Conservation (phyloP, 2,113 vertebrate species). For the Capricornis sumatraensis region DNA sequence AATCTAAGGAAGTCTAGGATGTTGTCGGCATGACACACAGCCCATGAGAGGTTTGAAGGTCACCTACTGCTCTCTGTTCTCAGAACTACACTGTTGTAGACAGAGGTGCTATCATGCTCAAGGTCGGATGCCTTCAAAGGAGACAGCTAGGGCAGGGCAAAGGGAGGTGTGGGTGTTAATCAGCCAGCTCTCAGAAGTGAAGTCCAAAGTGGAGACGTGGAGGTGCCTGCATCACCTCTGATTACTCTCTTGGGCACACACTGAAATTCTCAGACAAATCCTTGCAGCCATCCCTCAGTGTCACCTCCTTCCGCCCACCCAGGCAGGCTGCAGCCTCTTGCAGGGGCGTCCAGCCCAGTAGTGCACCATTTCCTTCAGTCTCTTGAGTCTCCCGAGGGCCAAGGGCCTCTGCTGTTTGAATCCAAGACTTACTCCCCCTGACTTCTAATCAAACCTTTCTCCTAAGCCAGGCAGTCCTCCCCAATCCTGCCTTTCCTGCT, state of each 20-base stretch:
- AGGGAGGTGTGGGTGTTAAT: background rate
- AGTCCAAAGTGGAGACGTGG: background rate
- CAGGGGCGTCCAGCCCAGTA: background rate
- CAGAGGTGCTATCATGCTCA: background rate
- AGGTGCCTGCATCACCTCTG: background rate
- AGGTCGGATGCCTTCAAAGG: background rate
- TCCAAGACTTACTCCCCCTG: background rate
- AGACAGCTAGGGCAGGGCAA: background rate
- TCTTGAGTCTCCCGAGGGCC: background rate
- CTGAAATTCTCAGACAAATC: background rate
- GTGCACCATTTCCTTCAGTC: rapidly evolving
- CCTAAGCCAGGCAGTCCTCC: background rate
- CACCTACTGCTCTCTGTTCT: background rate
- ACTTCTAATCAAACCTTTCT: background rate
- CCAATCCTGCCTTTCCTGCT: background rate
- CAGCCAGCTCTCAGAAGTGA: background rate
- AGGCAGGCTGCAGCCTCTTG: background rate
- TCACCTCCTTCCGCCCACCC: background rate
- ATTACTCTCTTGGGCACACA: background rate
- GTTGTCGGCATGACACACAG: background rate
- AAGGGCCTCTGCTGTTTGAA: background rate
- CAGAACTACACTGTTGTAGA: background rate
- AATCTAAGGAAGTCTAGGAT: background rate
- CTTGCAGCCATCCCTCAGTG: background rate
- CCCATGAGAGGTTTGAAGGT: background rate